Conservation (phyloP, 2,888 invertebrate genomes). For the Beris chalybata region DNA sequence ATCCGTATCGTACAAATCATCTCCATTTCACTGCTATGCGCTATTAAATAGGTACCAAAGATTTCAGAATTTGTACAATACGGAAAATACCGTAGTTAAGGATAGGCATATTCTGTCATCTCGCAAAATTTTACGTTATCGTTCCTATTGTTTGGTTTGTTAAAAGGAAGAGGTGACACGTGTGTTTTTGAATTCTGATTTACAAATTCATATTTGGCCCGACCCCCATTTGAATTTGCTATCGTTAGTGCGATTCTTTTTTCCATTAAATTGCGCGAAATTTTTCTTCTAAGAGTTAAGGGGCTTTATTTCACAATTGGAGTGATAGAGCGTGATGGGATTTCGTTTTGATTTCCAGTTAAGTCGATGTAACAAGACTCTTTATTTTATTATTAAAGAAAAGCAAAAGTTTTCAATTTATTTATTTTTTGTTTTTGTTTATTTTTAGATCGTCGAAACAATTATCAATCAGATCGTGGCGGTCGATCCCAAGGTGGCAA, state of each 20-base stretch:
- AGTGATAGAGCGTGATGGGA: background rate
- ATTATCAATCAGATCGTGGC: conserved; percentile 2
- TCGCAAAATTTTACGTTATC: background rate
- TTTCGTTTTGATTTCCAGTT: background rate
- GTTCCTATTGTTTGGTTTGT: conserved; percentile 22
- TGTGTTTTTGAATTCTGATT: conserved; percentile 24
- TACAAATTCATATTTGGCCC: background rate
- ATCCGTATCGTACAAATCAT: background rate
- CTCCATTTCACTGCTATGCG: too few relatives aligned
- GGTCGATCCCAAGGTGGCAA: background rate
- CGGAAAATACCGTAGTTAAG: background rate
- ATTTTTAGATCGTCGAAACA: conserved; percentile 20
- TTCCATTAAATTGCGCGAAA: too few relatives aligned
- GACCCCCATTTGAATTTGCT: background rate
- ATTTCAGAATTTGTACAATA: background rate
- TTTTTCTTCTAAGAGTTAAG: background rate
- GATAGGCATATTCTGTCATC: background rate
- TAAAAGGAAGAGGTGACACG: conserved; percentile 20
- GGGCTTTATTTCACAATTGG: too few relatives aligned
- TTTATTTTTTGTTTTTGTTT: background rate
- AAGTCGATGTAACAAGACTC: background rate
- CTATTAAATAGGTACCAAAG: background rate
- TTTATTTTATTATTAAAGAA: too few relatives aligned
- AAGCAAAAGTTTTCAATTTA: too few relatives aligned
- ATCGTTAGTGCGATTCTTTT: background rate